Conservation (phyloP, 1,140 invertebrate species). For the Bemisia tabaci region DNA sequence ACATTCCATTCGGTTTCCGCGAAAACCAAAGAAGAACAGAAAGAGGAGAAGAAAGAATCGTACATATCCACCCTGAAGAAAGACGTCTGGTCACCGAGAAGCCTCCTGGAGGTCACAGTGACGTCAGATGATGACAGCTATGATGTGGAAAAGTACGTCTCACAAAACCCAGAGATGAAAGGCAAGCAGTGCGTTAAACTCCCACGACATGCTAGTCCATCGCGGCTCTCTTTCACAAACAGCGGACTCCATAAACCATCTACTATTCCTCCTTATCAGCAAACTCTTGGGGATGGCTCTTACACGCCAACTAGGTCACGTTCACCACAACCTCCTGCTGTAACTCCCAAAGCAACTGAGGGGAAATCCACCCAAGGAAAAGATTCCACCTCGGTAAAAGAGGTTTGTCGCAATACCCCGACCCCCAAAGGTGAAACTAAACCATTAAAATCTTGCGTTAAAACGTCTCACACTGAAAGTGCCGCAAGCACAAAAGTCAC, state of each 20-base stretch:
- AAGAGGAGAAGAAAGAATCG: constrained; percentile 4
- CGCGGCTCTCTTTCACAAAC: constrained; percentile 15
- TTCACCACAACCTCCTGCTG: constrained; percentile 12
- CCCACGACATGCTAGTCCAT: background rate
- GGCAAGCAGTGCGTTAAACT: background rate
- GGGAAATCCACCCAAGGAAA: too few species aligned
- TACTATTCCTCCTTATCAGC: constrained; percentile 41
- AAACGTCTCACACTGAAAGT: too few species aligned
- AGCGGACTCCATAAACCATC: constrained; percentile 22
- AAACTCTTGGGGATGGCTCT: constrained; percentile 17
- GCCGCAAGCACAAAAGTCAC: too few species aligned
- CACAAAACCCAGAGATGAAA: constrained; percentile 1
- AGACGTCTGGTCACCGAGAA: background rate
- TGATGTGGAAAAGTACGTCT: background rate
- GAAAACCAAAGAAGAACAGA: background rate
- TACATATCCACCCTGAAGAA: background rate
- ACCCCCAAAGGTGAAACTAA: background rate
- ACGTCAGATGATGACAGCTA: background rate
- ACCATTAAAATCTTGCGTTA: background rate
- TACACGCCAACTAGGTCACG: constrained; percentile 9
- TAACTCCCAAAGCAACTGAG: too few species aligned
- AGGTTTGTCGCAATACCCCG: background rate
- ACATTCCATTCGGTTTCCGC: constrained; percentile 7
- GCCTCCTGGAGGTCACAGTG: background rate
- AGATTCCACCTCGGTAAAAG: too few species aligned